Evolutionary conservation across 2,888 invertebrate species (phyloP).

Genomic region (Liposcelis brunnea): DNA sequence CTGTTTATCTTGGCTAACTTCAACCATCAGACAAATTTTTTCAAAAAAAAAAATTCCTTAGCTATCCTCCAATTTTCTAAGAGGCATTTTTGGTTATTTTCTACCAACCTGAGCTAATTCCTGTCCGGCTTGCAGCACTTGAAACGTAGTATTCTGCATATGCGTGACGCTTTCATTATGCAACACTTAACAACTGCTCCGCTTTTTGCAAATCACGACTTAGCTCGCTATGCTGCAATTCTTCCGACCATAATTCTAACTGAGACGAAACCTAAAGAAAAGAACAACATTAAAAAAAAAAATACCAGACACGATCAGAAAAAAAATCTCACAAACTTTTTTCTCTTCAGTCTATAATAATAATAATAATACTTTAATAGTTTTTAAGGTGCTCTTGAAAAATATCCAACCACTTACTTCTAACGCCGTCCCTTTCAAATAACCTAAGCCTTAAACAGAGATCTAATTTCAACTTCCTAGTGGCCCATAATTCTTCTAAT

Average conservation of each 20-base stretch:
- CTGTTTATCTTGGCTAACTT: no score
- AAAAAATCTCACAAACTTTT: background rate
- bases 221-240: slow-evolving; percentile 71
- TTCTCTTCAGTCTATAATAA: background rate
- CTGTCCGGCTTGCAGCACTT: slow-evolving; percentile 86
- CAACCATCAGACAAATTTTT: no score
- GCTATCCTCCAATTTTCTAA: no score
- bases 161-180: slow-evolving; percentile 89
- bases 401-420: slow-evolving; percentile 37
- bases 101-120: slow-evolving; percentile 65
- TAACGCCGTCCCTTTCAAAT: slow-evolving; percentile 78
- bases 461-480: slow-evolving; percentile 72
- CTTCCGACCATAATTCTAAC: slow-evolving; percentile 88
- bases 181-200: slow-evolving; percentile 69
- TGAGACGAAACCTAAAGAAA: slow-evolving; percentile 50
- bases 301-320: background rate
- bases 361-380: background rate
- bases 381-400: slow-evolving; percentile 4
- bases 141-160: slow-evolving; percentile 87
- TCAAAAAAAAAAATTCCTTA: no score
- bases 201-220: slow-evolving; percentile 66
- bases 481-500: slow-evolving; percentile 80
- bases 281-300: slow-evolving; percentile 8
- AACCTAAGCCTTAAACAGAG: slow-evolving; percentile 69
- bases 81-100: no score